phyloP scores from a whole-genome alignment of 2,797 vertebrate genomes.

The Anas capensis region DNA sequence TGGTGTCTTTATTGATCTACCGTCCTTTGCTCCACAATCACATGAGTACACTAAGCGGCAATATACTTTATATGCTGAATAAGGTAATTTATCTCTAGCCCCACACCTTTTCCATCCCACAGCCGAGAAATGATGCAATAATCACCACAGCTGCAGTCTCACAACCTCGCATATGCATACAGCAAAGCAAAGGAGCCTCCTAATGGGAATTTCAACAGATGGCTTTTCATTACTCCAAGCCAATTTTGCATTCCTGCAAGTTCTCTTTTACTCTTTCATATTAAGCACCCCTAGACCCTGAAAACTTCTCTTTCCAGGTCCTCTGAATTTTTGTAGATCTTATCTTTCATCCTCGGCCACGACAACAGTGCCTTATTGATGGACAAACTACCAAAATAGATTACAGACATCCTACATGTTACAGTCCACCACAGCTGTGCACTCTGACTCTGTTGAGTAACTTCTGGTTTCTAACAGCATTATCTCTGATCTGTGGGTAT shows the following conservation, averaged over 20 bases:
- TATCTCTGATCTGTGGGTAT: neutral
- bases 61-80: neutral
- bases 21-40: neutral
- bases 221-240: neutral
- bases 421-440: neutral
- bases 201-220: neutral
- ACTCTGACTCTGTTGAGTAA: neutral
- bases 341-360: neutral
- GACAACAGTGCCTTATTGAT: neutral
- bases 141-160: neutral
- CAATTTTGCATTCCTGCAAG: neutral
- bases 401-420: neutral
- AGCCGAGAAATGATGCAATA: constrained; percentile 1
- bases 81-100: neutral
- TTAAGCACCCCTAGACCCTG: neutral
- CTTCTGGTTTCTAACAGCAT: neutral
- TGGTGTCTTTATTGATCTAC: neutral
- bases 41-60: neutral
- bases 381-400: neutral
- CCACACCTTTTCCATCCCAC: neutral
- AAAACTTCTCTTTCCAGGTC: neutral
- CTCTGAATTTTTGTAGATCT: neutral
- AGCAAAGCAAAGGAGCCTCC: neutral
- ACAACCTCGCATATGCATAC: neutral
- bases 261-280: neutral